Conservation (phyloP, 2,888 invertebrate genomes). For the Spodoptera littoralis region DNA sequence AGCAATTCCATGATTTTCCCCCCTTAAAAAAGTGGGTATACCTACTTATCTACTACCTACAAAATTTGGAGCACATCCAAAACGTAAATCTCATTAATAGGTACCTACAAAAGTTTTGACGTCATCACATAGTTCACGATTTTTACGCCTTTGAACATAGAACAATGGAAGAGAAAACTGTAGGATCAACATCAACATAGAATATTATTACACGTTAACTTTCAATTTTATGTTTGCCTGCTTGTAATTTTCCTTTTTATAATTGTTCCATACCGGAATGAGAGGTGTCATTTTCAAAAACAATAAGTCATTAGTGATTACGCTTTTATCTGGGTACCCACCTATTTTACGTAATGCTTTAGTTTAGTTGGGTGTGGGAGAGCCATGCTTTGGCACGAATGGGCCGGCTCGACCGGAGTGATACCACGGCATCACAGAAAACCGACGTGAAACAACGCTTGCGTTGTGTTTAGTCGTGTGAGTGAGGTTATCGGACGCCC, state of each 20-base stretch:
- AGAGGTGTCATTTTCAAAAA: slow-evolving; percentile 31
- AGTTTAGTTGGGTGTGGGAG: too few relatives aligned
- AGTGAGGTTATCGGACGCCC: too few relatives aligned
- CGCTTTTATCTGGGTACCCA: too few relatives aligned
- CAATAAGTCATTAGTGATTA: slow-evolving; percentile 1
- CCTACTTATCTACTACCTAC: too few relatives aligned
- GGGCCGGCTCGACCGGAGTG: too few relatives aligned
- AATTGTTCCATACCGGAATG: slow-evolving; percentile 48
- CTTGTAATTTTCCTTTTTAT: slow-evolving; percentile 37
- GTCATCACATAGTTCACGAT: slow-evolving; percentile 58
- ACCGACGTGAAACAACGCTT: too few relatives aligned
- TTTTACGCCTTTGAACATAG: slow-evolving; percentile 79
- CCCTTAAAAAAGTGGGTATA: too few relatives aligned
- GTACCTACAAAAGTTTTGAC: slow-evolving; percentile 17
- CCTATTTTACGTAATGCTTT: too few relatives aligned
- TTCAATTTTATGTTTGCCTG: slow-evolving; percentile 72
- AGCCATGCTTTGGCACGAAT: too few relatives aligned
- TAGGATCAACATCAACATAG: slow-evolving; percentile 70
- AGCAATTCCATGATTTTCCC: too few relatives aligned
- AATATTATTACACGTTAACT: slow-evolving; percentile 74
- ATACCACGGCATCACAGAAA: too few relatives aligned
- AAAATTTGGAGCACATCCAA: slow-evolving; percentile 8
- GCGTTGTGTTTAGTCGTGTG: too few relatives aligned
- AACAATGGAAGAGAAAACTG: slow-evolving; percentile 86
- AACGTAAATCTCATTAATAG: slow-evolving; percentile 10